These are phyloP conservation scores for Trichosurus vulpecula DNA, from an alignment of 2,797 vertebrate genomes.

Conservation along the genomic window DNA sequence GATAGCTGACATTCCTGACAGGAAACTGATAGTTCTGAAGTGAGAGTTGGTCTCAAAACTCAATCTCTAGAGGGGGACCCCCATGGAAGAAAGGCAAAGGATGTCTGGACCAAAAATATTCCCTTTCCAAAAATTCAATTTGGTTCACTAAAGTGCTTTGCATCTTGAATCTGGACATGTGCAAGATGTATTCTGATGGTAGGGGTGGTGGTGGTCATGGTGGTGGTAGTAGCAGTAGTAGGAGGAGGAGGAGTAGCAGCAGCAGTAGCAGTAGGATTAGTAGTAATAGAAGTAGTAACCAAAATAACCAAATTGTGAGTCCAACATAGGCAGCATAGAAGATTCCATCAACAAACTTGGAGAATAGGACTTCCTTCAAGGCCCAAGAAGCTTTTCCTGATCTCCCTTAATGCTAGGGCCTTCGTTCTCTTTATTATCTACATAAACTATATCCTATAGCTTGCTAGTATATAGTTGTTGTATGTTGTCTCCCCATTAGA, in stretches of 20 bases:
- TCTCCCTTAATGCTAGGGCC: neutral
- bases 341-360: neutral
- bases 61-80: neutral
- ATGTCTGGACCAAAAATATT: conserved; percentile 12
- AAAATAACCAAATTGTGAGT: neutral
- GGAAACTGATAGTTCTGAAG: neutral
- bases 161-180: conserved; percentile 49
- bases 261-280: too few relatives aligned
- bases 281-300: too few relatives aligned
- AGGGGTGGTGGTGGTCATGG: neutral
- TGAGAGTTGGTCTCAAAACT: neutral
- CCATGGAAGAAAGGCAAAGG: neutral
- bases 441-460: neutral
- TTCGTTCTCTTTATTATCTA: neutral
- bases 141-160: conserved; percentile 36
- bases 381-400: neutral
- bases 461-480: neutral
- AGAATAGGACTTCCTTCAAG: neutral
- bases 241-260: too few relatives aligned
- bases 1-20: neutral
- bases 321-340: neutral
- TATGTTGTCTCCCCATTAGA: neutral
- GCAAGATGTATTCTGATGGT: neutral
- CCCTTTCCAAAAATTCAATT: neutral
- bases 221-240: too few relatives aligned